Evolutionary conservation across 1,140 invertebrate species (phyloP).

Genomic region (Neotoxoptera formosana): DNA sequence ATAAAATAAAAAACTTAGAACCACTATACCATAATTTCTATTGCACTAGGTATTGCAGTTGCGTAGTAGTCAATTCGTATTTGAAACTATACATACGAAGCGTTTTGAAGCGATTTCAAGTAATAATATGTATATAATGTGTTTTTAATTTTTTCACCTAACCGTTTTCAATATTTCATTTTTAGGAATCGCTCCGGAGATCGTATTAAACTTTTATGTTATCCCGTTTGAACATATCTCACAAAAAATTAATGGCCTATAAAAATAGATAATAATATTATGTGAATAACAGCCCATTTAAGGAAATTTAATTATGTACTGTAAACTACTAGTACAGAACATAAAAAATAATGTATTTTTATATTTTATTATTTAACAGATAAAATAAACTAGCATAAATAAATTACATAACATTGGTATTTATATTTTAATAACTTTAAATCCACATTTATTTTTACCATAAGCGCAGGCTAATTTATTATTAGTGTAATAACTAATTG

Average conservation of each 20-base stretch:
- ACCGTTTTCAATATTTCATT: not conserved
- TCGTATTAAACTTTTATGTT: not conserved
- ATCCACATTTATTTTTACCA: not conserved
- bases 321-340: not conserved
- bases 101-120: not conserved
- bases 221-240: not conserved
- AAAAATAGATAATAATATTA: not conserved
- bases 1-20: too few species aligned
- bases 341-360: not conserved
- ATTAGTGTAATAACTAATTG: not conserved
- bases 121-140: not conserved
- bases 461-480: not conserved
- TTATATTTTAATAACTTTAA: conserved; percentile 5
- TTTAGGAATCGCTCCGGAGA: not conserved
- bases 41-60: too few species aligned
- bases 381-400: not conserved
- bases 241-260: not conserved
- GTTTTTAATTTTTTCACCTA: not conserved
- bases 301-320: not conserved
- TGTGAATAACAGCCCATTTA: not conserved
- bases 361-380: not conserved
- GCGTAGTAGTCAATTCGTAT: not conserved
- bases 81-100: not conserved
- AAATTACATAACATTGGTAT: not conserved
- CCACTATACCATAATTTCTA: too few species aligned